Percentiles rank a stretch among this genome's conserved stretches.
phyloP scores from a whole-genome alignment of 1,140 invertebrate genomes.

The Limonius californicus region DNA sequence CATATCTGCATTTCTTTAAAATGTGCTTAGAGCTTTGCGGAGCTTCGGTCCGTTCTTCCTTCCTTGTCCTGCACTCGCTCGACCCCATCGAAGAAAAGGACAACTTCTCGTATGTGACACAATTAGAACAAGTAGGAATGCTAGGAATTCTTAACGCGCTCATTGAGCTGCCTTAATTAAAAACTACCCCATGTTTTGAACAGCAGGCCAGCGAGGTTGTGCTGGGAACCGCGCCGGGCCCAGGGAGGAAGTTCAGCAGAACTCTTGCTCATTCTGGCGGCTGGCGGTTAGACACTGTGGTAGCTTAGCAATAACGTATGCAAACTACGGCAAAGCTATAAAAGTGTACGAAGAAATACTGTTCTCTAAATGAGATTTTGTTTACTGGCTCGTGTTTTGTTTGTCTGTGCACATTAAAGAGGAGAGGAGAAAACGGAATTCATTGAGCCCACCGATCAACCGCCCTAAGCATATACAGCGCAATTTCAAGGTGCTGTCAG shows the following conservation, averaged over 20 bases:
- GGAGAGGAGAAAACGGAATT: too few species aligned
- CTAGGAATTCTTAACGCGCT: conserved; percentile 44
- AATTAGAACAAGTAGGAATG: conserved; percentile 44
- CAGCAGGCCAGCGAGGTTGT: conserved; percentile 22
- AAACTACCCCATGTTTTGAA: conserved; percentile 43
- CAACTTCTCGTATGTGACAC: conserved; percentile 30
- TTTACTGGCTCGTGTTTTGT: conserved; percentile 9
- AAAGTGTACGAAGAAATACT: conserved; percentile 32
- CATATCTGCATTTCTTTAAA: conserved; percentile 42
- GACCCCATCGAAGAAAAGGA: not conserved
- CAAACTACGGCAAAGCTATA: conserved; percentile 30
- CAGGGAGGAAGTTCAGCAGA: conserved; percentile 25
- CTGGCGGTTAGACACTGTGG: conserved; percentile 44
- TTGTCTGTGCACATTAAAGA: not conserved
- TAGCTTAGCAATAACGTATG: conserved; percentile 42
- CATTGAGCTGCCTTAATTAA: conserved; percentile 47
- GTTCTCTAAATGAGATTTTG: conserved; percentile 28
- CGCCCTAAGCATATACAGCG: too few species aligned
- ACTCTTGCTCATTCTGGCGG: conserved; percentile 31
- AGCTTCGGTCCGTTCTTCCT: not conserved
- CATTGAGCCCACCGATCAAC: too few species aligned
- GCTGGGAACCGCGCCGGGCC: not conserved
- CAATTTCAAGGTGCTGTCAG: too few species aligned
- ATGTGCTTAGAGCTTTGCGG: not conserved
- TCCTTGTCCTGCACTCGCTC: not conserved